phyloP scores from a whole-genome alignment of 2,113 vertebrate genomes.

The Helogale parvula region DNA sequence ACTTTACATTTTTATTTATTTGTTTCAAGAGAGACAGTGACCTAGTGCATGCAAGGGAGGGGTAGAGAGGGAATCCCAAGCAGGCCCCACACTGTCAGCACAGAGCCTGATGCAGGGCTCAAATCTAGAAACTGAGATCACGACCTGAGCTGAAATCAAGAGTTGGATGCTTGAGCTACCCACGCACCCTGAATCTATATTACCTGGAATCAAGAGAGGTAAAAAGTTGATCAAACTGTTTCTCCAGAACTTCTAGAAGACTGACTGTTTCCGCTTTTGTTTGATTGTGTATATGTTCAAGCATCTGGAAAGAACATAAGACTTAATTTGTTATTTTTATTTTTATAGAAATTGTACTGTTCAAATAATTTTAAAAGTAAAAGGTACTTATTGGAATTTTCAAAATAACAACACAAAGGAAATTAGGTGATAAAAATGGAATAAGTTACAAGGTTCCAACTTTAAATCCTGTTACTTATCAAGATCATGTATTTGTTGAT shows the following conservation, averaged over 20 bases:
- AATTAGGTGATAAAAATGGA: conserved; percentile 31
- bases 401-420: conserved; percentile 35
- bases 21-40: too few species aligned
- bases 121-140: too few species aligned
- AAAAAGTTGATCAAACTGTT: conserved; percentile 80
- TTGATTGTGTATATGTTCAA: conserved; percentile 78
- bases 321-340: conserved; percentile 38
- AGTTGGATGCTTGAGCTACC: too few species aligned
- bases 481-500: background rate
- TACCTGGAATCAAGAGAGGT: conserved; percentile 85
- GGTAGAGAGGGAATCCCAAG: too few species aligned
- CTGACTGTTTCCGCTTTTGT: conserved; percentile 74
- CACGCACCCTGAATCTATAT: background rate
- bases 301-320: conserved; percentile 76
- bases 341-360: conserved; percentile 19
- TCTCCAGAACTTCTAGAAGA: conserved; percentile 72
- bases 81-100: too few species aligned
- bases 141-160: too few species aligned
- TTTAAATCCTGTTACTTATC: conserved; percentile 33
- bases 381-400: conserved; percentile 46
- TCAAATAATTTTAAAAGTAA: conserved; percentile 43
- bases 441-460: background rate
- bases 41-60: too few species aligned
- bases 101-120: too few species aligned
- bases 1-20: too few species aligned